Base-by-base conservation (phyloP, 2,888 invertebrate genomes). In the Malthinus flaveolus region DNA sequence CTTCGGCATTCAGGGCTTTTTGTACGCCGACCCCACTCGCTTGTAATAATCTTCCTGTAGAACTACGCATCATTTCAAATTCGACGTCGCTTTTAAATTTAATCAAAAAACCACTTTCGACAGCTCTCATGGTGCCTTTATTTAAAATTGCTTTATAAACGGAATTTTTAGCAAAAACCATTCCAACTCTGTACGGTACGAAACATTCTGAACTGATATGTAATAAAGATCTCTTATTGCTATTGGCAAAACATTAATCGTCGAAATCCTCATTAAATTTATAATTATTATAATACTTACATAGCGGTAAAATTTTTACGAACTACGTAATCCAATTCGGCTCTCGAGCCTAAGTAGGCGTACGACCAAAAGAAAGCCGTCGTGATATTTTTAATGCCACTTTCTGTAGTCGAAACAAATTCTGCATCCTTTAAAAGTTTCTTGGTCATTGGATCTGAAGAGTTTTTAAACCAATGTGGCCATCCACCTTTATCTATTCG, bases 321-420 rank as follows among this genome's bases (percentile, higher is more conserved):
- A 0, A 90, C 84, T 49, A 90, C 82, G 71, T 88, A 90, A 69
- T 88, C 86, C 9, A 92, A 78, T 68, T 88, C 85, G n/a, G 86
- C 83, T 65, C 80, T 79, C 0, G 91, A 91, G 7, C 89, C 90
- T 1, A 92, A 77, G 71, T 90, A 91, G 0, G 91, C 89, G 68
- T 91, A 90, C 0, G 88, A 86, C 87, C 89, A 89, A 69, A 90
- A 89, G 71, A 88, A 89, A 3, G 89, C 88, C 65, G 84, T 84
- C 0, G 90, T 89, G 0, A 87, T 87, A 72, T 91, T 90, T 48
- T 82, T 83, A 4, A 93, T 83, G 0, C 91, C 92, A 8, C 86
- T 82, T 65, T 84, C 82, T 1, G 91, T 78, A 47, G 82, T 81
- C 0, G 86, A 81, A 1, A 92, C 87, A 10, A 86, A 81, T 72